These are phyloP conservation scores for Dinoponera quadriceps DNA, from an alignment of 1,140 invertebrate species.

Conservation along the genomic window DNA sequence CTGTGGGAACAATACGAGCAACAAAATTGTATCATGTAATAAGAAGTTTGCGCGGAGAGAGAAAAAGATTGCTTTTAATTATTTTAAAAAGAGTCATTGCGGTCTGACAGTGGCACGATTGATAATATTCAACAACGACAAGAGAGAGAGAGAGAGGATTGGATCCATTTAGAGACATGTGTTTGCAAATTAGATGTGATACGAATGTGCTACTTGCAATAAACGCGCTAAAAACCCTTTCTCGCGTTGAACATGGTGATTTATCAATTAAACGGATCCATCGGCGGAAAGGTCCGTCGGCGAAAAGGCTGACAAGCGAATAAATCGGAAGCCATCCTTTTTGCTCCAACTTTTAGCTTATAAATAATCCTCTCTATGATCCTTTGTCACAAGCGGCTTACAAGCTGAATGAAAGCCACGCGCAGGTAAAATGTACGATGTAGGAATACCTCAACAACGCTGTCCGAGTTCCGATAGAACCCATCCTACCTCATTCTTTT, in stretches of 20 bases:
- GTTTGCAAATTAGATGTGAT: neutral
- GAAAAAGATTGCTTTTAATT: no score
- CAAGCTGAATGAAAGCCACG: constrained; percentile 5
- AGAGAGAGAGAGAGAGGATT: neutral
- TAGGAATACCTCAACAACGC: constrained; percentile 14
- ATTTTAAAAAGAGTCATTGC: no score
- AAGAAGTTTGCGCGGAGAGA: no score
- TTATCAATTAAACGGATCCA: constrained; percentile 12
- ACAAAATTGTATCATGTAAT: neutral
- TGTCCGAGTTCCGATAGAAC: constrained; percentile 23
- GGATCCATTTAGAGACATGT: neutral
- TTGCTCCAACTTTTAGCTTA: constrained; percentile 27
- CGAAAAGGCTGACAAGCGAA: constrained; percentile 19
- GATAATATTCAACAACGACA: no score
- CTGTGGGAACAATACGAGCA: neutral
- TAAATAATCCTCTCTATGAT: constrained; percentile 51
- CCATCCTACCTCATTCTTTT: constrained; percentile 15
- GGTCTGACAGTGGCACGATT: no score
- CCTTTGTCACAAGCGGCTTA: constrained; percentile 17
- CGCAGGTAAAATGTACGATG: constrained; percentile 1
- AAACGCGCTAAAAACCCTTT: neutral
- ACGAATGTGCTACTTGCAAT: neutral
- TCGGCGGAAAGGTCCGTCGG: neutral
- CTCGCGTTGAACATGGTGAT: neutral
- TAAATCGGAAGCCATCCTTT: constrained; percentile 36